Evolutionary conservation across 2,113 vertebrate genomes (phyloP).

Genomic region (Seriola quinqueradiata): DNA sequence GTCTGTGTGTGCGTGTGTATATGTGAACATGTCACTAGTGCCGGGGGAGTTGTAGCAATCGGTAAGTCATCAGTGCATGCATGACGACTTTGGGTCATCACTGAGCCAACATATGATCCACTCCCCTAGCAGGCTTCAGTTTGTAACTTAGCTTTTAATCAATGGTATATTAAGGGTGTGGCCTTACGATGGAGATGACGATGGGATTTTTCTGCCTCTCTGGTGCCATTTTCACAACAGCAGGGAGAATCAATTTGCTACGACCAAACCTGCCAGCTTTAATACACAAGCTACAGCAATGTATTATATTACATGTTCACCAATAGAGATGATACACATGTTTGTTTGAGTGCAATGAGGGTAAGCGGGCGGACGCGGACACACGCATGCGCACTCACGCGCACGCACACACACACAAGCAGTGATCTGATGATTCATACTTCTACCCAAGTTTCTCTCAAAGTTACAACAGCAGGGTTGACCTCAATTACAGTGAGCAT

Average conservation of each 20-base stretch:
- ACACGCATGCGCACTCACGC: neutral
- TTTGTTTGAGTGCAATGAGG: conserved; percentile 21
- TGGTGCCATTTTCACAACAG: conserved; percentile 48
- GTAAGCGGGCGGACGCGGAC: neutral
- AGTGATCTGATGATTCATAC: conserved; percentile 49
- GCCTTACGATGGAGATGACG: conserved; percentile 57
- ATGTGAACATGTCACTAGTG: conserved; percentile 64
- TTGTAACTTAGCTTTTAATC: conserved; percentile 80
- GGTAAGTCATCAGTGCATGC: conserved; percentile 64
- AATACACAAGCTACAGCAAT: conserved; percentile 38
- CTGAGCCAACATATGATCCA: conserved; percentile 67
- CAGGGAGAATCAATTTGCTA: conserved; percentile 68
- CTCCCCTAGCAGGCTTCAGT: conserved; percentile 30
- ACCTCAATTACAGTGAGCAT: conserved; percentile 35
- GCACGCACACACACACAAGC: neutral
- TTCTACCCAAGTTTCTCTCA: conserved; percentile 18
- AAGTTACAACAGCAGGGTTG: conserved; percentile 36
- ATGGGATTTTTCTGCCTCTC: conserved; percentile 38
- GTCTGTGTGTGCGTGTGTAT: conserved; percentile 44
- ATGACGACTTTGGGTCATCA: conserved; percentile 70
- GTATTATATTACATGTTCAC: conserved; percentile 57
- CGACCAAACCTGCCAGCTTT: conserved; percentile 38
- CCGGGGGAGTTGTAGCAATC: conserved; percentile 60
- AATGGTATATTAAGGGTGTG: conserved; percentile 69
- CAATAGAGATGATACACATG: conserved; percentile 50